Evolutionary conservation across 2,888 invertebrate species (phyloP).

Genomic region (Tetranychus piercei): DNA sequence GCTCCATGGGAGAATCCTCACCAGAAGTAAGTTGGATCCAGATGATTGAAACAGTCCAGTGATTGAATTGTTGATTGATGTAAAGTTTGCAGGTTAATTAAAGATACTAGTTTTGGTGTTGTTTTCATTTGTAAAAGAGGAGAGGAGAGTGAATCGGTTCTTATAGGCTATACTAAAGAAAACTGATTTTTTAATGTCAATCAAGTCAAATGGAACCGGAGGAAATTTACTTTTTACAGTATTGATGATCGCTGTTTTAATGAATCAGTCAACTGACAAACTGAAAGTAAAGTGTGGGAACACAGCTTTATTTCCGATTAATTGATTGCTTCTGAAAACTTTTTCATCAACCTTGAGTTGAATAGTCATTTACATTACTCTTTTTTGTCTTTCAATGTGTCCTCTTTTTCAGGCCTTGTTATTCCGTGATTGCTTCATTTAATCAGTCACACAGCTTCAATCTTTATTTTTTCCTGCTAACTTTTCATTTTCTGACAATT

Average conservation of each 20-base stretch:
- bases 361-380: neutral
- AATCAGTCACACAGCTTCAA: neutral
- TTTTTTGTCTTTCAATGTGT: neutral
- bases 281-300: neutral
- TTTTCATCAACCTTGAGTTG: neutral
- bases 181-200: neutral
- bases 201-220: neutral
- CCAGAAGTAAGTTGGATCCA: constrained; percentile 38
- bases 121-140: too few species aligned
- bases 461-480: neutral
- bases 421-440: neutral
- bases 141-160: too few species aligned
- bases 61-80: too few species aligned
- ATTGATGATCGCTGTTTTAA: neutral
- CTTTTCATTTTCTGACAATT: neutral
- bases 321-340: neutral
- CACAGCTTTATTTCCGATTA: neutral
- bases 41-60: too few species aligned
- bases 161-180: too few species aligned
- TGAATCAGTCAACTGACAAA: neutral
- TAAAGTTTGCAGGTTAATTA: too few species aligned
- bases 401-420: neutral
- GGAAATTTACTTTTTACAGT: neutral
- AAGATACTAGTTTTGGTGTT: too few species aligned
- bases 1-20: constrained; percentile 58